Conservation (phyloP, 1,140 invertebrate species). For the Nymphalis io region DNA sequence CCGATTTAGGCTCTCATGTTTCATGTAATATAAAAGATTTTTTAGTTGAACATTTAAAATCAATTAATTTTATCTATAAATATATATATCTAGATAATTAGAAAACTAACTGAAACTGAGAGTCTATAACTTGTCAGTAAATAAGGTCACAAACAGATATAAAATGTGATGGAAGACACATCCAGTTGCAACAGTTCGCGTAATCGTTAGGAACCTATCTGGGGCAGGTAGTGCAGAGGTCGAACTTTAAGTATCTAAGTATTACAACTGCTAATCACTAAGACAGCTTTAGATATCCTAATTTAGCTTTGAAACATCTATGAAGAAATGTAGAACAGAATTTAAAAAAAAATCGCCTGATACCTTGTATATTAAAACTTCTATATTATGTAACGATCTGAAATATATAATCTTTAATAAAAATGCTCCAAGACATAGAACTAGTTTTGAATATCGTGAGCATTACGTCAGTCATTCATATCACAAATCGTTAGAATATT, state of each 20-base stretch:
- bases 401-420: not conserved
- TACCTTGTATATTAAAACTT: too few relatives aligned
- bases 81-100: too few relatives aligned
- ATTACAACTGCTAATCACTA: conserved; percentile 13
- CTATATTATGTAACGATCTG: too few relatives aligned
- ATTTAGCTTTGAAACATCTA: conserved; percentile 3
- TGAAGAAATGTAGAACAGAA: too few relatives aligned
- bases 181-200: conserved; percentile 13
- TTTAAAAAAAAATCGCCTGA: too few relatives aligned
- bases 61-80: too few relatives aligned
- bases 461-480: not conserved
- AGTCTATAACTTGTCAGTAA: too few relatives aligned
- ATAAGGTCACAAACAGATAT: conserved; percentile 6
- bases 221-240: conserved; percentile 27
- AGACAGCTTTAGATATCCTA: conserved; percentile 8
- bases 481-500: not conserved
- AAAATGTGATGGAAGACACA: not conserved
- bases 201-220: conserved; percentile 10
- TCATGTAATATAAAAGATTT: too few relatives aligned
- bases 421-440: not conserved
- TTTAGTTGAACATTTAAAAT: too few relatives aligned
- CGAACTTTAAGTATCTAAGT: conserved; percentile 33
- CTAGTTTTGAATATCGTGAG: not conserved
- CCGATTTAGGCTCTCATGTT: too few relatives aligned
- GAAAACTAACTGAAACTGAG: too few relatives aligned